Conservation (phyloP, 2,797 vertebrate species). For the Cheirogaleus major region DNA sequence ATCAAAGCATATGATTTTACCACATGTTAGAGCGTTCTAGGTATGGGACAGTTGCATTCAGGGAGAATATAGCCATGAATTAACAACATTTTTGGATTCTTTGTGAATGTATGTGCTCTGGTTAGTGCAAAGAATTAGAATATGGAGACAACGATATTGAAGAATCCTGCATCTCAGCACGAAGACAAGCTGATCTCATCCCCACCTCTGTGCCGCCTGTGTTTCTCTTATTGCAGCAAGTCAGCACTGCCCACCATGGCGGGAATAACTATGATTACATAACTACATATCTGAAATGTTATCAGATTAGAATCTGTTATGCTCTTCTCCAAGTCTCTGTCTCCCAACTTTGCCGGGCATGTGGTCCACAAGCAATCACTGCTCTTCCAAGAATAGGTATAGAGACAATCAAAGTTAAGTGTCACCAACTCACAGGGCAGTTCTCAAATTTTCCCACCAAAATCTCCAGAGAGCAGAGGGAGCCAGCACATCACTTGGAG, state of each 20-base stretch:
- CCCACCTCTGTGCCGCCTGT: neutral
- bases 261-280: neutral
- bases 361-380: neutral
- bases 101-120: neutral
- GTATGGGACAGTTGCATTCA: neutral
- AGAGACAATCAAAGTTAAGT: neutral
- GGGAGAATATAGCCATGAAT: neutral
- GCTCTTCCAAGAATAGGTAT: neutral
- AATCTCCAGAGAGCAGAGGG: neutral
- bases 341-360: neutral
- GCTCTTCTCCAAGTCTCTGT: neutral
- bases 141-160: neutral
- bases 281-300: neutral
- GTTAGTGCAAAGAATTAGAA: neutral
- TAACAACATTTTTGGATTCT: neutral
- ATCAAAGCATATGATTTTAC: neutral
- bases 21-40: neutral
- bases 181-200: neutral
- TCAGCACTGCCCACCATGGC: neutral
- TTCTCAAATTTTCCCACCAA: neutral
- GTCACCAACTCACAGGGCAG: neutral
- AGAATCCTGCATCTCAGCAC: neutral
- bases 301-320: neutral
- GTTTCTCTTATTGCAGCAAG: neutral
- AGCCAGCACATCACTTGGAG: neutral